phyloP scores from a whole-genome alignment of 2,797 vertebrate species.

The Mormyrus hasselquistii region DNA sequence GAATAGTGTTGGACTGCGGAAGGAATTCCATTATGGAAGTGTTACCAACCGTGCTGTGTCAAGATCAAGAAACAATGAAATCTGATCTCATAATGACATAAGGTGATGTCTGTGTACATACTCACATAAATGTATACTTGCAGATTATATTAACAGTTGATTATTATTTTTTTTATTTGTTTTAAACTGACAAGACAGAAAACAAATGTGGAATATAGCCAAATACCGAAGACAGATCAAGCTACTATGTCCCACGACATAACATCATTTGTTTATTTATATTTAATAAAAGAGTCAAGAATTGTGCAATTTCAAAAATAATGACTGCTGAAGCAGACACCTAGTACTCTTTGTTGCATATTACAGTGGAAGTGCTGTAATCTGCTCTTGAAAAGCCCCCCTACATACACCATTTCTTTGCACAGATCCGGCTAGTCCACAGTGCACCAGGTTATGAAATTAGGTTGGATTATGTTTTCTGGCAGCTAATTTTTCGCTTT shows the following conservation, averaged over 20 bases:
- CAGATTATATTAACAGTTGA: neutral
- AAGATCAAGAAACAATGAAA: neutral
- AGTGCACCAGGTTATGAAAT: conserved; percentile 43
- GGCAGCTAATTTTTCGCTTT: conserved; percentile 75
- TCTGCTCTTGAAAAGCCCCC: neutral
- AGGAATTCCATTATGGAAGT: neutral
- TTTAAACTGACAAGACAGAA: neutral
- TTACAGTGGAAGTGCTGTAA: neutral
- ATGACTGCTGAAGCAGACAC: neutral
- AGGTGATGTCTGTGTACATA: neutral
- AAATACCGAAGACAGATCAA: neutral
- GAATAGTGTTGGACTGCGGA: neutral
- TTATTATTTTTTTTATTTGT: neutral
- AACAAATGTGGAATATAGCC: neutral
- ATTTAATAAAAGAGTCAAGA: neutral
- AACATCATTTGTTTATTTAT: neutral
- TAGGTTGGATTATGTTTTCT: conserved; percentile 66
- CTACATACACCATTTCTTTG: neutral
- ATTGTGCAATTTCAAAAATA: neutral
- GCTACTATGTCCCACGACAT: neutral
- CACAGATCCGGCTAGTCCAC: conserved; percentile 17
- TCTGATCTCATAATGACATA: neutral
- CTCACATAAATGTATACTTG: neutral
- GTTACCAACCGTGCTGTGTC: neutral
- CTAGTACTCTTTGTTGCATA: neutral